phyloP scores from a whole-genome alignment of 2,797 vertebrate species.

The Allobates femoralis region DNA sequence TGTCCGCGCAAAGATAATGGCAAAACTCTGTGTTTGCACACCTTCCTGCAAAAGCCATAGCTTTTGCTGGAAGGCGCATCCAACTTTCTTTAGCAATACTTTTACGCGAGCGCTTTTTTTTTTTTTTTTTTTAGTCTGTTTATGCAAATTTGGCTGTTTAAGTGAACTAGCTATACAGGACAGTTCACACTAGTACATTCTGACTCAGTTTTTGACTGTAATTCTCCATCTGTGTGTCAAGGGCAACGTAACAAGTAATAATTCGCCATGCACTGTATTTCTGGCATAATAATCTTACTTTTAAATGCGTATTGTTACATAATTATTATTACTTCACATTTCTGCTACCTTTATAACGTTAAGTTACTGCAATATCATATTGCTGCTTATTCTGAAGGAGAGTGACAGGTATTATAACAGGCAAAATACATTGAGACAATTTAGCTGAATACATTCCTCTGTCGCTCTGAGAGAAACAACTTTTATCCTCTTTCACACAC shows the following conservation, averaged over 20 bases:
- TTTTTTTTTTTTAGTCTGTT: too few species aligned
- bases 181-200: too few species aligned
- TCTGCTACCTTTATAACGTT: neutral
- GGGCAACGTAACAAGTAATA: neutral
- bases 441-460: neutral
- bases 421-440: neutral
- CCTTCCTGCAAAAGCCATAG: too few species aligned
- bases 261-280: neutral
- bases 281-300: neutral
- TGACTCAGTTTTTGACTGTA: too few species aligned
- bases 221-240: too few species aligned
- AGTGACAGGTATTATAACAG: neutral
- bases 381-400: neutral
- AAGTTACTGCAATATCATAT: neutral
- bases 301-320: neutral
- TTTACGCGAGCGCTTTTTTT: too few species aligned
- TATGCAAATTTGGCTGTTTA: too few species aligned
- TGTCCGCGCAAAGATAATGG: too few species aligned
- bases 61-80: too few species aligned
- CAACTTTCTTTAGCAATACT: too few species aligned
- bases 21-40: too few species aligned
- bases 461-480: neutral
- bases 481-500: slow-evolving; percentile 39
- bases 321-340: neutral
- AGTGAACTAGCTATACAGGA: too few species aligned